Evolutionary conservation across 1,140 invertebrate species (phyloP), one percentile per base, ranked within the genome.

Genomic region (Bombus terrestris): DNA sequence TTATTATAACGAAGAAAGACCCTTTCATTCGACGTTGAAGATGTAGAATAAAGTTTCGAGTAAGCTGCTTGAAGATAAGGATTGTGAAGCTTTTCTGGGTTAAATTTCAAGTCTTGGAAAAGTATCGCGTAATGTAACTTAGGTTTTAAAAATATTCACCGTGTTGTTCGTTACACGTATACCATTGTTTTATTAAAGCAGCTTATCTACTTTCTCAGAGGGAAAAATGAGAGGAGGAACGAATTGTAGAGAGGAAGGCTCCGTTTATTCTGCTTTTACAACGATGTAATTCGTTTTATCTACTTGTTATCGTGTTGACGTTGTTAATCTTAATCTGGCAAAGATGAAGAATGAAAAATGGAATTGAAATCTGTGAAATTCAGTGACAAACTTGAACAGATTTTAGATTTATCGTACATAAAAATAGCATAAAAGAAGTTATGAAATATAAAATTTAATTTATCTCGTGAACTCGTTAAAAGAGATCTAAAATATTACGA

Each of bases 171-270:
- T 43, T 78, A 9, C 41, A 13, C 1, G 32, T 57, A 15, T 9
- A 37, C 35, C n/a, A 13, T 78, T 66, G 39, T 78, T 39, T 66
- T 66, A 39, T n/a, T n/a, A 66, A 66, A 78, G 64, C n/a, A 18
- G 39, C 41, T 64, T 78, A 39, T 64, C 39, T 66, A 13, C 62
- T 1, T 25, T 78, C 59, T 13, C 39, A 4, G 59, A 35, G 25
- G 9, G 39, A 66, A 78, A 43, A 75, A 75, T 28, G 74, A 5
- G 12, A 28, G 6, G 13, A 28, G 9, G 35, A 75, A 75, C 32
- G 47, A 53, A 35, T 35, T 3, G 66, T 22, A 35, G 32, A 15
- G 15, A 22, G 35, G 32, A 9, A 22, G 22, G 18, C 66, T 10
- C 35, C 32, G 66, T 68, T 66, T 32, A 35, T 15, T 35, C 22